Conservation (phyloP, 2,113 vertebrate genomes). For the Microcebus lehilahytsara region DNA sequence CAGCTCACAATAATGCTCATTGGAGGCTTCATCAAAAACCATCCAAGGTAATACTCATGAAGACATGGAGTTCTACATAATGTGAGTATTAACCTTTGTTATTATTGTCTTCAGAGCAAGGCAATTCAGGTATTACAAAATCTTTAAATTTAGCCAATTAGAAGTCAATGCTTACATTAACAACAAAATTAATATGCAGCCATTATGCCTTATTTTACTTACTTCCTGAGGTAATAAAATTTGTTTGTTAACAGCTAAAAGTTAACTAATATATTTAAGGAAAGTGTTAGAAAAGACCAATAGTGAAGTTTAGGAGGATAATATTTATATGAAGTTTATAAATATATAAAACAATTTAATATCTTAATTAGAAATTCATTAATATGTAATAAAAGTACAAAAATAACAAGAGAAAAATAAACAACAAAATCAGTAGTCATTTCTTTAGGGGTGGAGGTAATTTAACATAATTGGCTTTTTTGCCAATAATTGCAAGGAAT, state of each 20-base stretch:
- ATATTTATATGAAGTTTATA: not conserved
- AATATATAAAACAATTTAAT: not conserved
- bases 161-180: not conserved
- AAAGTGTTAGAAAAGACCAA: not conserved
- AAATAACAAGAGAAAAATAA: not conserved
- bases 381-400: not conserved
- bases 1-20: not conserved
- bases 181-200: not conserved
- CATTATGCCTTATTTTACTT: not conserved
- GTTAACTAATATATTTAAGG: not conserved
- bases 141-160: not conserved
- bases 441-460: not conserved
- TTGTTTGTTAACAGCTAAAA: not conserved
- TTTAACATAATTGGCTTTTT: not conserved
- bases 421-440: not conserved
- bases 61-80: not conserved
- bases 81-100: not conserved
- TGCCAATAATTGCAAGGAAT: not conserved
- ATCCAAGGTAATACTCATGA: not conserved
- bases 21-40: not conserved
- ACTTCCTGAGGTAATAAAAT: not conserved
- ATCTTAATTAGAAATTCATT: not conserved
- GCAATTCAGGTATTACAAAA: not conserved
- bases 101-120: not conserved
- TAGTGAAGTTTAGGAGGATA: not conserved